Evolutionary conservation across 2,797 vertebrate genomes (phyloP).

Genomic region (Amblyraja radiata): DNA sequence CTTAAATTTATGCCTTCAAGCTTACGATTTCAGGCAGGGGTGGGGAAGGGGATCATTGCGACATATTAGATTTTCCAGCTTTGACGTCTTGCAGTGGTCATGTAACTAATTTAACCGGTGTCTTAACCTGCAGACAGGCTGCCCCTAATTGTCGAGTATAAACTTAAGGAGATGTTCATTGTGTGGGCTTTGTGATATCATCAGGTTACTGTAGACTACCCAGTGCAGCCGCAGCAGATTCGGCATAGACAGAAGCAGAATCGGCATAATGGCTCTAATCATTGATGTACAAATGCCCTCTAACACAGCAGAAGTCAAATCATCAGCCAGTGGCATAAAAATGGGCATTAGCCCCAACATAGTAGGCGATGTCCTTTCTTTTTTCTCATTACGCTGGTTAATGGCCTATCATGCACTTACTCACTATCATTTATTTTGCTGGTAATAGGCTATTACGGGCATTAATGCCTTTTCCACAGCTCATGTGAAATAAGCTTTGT

Average conservation of each 20-base stretch:
- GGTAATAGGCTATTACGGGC: slow-evolving; percentile 1
- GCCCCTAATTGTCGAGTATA: too few species aligned
- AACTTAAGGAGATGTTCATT: neutral
- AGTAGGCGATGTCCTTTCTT: neutral
- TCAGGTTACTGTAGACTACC: neutral
- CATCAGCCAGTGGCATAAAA: neutral
- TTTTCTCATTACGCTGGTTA: slow-evolving; percentile 31
- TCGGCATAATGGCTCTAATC: neutral
- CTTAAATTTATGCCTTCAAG: too few species aligned
- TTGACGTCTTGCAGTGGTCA: neutral
- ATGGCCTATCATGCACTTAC: slow-evolving; percentile 2
- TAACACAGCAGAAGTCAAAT: neutral
- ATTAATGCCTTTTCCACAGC: neutral
- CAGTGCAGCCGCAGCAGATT: neutral
- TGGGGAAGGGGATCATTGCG: too few species aligned
- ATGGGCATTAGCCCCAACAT: neutral
- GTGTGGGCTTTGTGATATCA: too few species aligned
- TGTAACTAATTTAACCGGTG: neutral
- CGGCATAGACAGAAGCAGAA: neutral
- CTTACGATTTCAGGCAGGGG: neutral
- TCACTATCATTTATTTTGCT: neutral
- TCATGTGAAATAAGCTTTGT: neutral
- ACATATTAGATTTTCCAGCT: neutral
- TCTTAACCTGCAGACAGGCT: neutral
- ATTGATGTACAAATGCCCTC: neutral